These are phyloP conservation scores for Harlomillsia oculata DNA, from an alignment of 1,140 invertebrate species.

Conservation along the genomic window DNA sequence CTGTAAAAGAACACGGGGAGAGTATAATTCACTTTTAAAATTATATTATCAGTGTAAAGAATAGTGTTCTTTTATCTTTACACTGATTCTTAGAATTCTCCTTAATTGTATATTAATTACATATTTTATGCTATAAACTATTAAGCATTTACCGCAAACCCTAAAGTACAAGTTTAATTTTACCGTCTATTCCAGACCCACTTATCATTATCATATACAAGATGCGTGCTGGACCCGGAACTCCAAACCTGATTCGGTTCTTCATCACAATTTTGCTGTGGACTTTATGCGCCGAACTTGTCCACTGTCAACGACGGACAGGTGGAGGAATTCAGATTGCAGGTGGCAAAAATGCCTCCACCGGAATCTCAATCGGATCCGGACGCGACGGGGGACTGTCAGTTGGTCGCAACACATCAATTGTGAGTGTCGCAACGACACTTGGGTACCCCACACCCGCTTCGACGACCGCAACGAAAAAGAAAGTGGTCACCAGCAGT, in stretches of 20 bases:
- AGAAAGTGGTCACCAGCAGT: background rate
- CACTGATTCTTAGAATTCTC: too few species aligned
- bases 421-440: background rate
- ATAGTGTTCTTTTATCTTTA: too few species aligned
- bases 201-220: background rate
- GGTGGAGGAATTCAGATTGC: constrained; percentile 1
- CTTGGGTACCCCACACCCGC: background rate
- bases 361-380: background rate
- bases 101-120: too few species aligned
- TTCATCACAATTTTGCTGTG: background rate
- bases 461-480: background rate
- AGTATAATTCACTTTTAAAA: too few species aligned
- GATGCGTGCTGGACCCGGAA: background rate
- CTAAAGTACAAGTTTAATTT: background rate
- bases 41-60: too few species aligned
- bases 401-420: background rate
- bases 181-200: background rate
- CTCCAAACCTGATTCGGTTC: background rate
- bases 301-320: constrained; percentile 1
- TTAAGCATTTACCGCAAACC: too few species aligned
- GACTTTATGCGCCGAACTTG: background rate
- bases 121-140: too few species aligned
- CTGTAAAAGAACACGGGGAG: too few species aligned
- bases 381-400: background rate
- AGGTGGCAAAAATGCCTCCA: background rate